Evolutionary conservation across 2,797 vertebrate species (phyloP).

Genomic region (Premnoplex brunnescens): DNA sequence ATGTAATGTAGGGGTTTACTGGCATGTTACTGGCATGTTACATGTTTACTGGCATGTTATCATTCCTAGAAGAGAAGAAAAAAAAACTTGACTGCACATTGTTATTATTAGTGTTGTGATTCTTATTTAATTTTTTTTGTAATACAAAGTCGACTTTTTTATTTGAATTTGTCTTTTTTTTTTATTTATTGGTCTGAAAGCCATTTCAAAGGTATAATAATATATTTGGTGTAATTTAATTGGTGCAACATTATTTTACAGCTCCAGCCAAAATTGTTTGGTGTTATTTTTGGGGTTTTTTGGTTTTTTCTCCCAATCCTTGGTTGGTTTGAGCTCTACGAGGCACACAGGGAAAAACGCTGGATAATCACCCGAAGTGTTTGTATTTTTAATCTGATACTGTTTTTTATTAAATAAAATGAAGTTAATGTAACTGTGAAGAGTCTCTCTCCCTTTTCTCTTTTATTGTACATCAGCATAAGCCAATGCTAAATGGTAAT

Average conservation of each 20-base stretch:
- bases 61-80: constrained; percentile 87
- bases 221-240: constrained; percentile 89
- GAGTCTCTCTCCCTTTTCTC: constrained; percentile 14
- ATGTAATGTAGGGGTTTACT: constrained; percentile 88
- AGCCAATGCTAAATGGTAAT: constrained; percentile 1
- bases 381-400: constrained; percentile 80
- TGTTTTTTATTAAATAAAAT: constrained; percentile 82
- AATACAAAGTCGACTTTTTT: constrained; percentile 91
- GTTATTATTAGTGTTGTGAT: constrained; percentile 89
- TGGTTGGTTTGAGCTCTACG: constrained; percentile 74
- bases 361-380: constrained; percentile 79
- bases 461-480: background rate
- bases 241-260: constrained; percentile 79
- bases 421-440: constrained; percentile 70
- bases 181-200: constrained; percentile 99
- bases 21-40: constrained; percentile 82
- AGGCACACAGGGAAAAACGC: constrained; percentile 72
- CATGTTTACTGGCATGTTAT: constrained; percentile 88
- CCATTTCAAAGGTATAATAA: constrained; percentile 91
- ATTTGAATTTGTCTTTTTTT: constrained; percentile 85
- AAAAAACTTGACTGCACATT: constrained; percentile 98
- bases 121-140: constrained; percentile 93
- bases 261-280: constrained; percentile 75
- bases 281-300: constrained; percentile 6
- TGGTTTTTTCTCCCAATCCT: constrained; percentile 61